Evolutionary conservation across 2,113 vertebrate species (phyloP).

Genomic region (Podarcis raffonei): DNA sequence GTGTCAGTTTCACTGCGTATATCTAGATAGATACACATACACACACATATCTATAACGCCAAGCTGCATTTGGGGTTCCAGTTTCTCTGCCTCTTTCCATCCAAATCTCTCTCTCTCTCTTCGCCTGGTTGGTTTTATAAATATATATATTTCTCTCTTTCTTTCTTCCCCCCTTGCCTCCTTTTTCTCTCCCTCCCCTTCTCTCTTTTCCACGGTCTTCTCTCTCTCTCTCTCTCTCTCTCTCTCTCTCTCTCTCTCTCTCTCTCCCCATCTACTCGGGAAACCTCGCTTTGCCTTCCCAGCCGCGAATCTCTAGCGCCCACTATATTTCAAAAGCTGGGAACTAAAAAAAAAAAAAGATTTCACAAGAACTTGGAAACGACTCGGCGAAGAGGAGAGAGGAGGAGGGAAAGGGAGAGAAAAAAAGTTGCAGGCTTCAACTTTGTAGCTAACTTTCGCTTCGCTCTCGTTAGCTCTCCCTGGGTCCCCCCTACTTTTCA

Average conservation of each 20-base stretch:
- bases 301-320: slow-evolving; percentile 91
- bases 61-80: not conserved
- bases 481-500: not conserved
- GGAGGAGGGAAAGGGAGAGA: slow-evolving; percentile 55
- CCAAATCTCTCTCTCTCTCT: slow-evolving; percentile 48
- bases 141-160: not conserved
- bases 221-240: slow-evolving; percentile 31
- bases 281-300: slow-evolving; percentile 55
- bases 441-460: slow-evolving; percentile 85
- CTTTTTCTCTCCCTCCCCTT: not conserved
- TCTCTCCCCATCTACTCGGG: slow-evolving; percentile 60
- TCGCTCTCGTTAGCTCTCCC: slow-evolving; percentile 42
- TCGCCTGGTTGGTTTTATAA: slow-evolving; percentile 57
- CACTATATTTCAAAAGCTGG: slow-evolving; percentile 92
- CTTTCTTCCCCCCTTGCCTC: not conserved
- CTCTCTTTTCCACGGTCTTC: slow-evolving; percentile 48
- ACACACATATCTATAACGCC: not conserved
- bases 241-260: slow-evolving; percentile 44
- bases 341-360: slow-evolving; percentile 76
- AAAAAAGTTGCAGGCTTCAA: slow-evolving; percentile 87
- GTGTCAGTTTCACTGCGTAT: not conserved
- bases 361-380: slow-evolving; percentile 86
- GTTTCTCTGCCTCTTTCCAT: slow-evolving; percentile 39
- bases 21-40: no score
- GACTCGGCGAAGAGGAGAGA: slow-evolving; percentile 61